Evolutionary conservation across 2,797 vertebrate genomes (phyloP).

Genomic region (Antennarius maculatus): DNA sequence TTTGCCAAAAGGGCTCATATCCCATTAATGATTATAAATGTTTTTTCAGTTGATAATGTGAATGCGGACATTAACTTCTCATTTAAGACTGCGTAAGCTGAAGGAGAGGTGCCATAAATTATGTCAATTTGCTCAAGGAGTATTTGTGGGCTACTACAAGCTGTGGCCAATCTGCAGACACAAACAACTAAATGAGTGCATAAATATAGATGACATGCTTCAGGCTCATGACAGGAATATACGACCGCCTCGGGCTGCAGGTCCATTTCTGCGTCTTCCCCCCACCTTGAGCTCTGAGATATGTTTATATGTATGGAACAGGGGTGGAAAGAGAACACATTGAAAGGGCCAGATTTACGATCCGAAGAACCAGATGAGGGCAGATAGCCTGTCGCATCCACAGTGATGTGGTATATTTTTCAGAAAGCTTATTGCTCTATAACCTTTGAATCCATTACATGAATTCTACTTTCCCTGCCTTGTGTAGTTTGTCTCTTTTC

Average conservation of each 20-base stretch:
- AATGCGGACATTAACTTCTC: constrained; percentile 32
- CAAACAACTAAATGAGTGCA: constrained; percentile 73
- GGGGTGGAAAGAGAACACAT: constrained; percentile 13
- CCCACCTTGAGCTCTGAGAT: constrained; percentile 47
- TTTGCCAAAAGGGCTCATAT: not conserved
- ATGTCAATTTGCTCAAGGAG: constrained; percentile 63
- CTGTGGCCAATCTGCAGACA: constrained; percentile 64
- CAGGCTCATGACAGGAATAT: constrained; percentile 68
- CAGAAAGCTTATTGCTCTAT: constrained; percentile 10
- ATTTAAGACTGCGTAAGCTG: constrained; percentile 43
- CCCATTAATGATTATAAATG: constrained; percentile 4
- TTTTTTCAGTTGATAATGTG: constrained; percentile 20
- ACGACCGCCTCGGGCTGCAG: constrained; percentile 54
- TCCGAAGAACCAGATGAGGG: constrained; percentile 42
- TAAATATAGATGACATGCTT: constrained; percentile 77
- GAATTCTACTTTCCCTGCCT: constrained; percentile 20
- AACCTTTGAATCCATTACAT: constrained; percentile 21
- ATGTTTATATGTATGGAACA: constrained; percentile 33
- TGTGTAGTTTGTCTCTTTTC: constrained; percentile 11
- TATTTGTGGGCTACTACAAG: constrained; percentile 64
- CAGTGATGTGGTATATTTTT: constrained; percentile 6
- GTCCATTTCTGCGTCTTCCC: constrained; percentile 43
- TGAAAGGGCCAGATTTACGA: constrained; percentile 45
- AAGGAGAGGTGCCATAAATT: constrained; percentile 42
- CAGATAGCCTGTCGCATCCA: constrained; percentile 41